These are phyloP conservation scores for Wasmannia auropunctata DNA, from an alignment of 1,140 invertebrate species.

Conservation along the genomic window DNA sequence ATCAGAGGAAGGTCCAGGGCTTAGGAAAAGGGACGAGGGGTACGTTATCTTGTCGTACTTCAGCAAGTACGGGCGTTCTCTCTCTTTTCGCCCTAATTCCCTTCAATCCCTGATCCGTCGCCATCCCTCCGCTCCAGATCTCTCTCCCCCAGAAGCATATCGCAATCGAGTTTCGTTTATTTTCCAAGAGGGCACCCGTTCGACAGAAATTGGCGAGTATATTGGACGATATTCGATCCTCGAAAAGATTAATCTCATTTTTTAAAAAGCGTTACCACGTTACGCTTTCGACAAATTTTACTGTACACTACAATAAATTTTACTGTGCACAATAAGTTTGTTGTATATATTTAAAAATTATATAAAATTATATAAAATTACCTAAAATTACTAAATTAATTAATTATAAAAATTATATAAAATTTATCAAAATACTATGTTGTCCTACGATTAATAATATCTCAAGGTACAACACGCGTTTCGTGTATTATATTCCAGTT, in stretches of 20 bases:
- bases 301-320: no score
- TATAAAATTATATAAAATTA: no score
- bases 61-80: slow-evolving; percentile 67
- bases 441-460: no score
- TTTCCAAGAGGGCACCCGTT: slow-evolving; percentile 75
- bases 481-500: no score
- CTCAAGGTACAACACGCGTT: no score
- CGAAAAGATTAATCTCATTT: slow-evolving; percentile 49
- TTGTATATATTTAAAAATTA: no score
- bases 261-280: slow-evolving; percentile 25
- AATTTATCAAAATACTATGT: no score
- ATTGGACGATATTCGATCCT: slow-evolving; percentile 52
- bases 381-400: no score
- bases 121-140: no score
- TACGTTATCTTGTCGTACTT: slow-evolving; percentile 77
- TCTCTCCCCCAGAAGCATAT: slow-evolving; percentile 56
- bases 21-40: slow-evolving; percentile 60
- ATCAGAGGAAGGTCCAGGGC: slow-evolving; percentile 46
- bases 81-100: slow-evolving; percentile 78
- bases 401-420: no score
- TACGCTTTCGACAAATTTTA: no score
- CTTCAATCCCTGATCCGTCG: slow-evolving; percentile 70
- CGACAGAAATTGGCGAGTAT: slow-evolving; percentile 60
- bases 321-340: no score
- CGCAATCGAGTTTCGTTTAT: slow-evolving; percentile 77